These are phyloP conservation scores for Pterois miles DNA, from an alignment of 2,797 vertebrate species.

Conservation along the genomic window DNA sequence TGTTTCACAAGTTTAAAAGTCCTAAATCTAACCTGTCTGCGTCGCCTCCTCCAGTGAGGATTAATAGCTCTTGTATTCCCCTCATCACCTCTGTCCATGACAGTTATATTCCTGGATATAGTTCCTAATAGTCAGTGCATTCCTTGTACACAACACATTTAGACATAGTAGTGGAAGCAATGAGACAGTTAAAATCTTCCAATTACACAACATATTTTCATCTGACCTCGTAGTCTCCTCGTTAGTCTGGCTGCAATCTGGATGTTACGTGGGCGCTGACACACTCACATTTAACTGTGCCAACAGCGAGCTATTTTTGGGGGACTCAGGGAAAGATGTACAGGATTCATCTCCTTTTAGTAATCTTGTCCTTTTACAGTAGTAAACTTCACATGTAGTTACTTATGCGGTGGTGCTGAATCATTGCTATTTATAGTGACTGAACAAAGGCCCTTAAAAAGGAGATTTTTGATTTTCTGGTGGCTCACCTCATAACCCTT, in stretches of 20 bases:
- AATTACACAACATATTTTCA: constrained; percentile 56
- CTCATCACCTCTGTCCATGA: neutral
- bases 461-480: neutral
- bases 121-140: neutral
- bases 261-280: constrained; percentile 48
- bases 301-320: constrained; percentile 45
- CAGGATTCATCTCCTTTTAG: constrained; percentile 6
- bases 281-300: constrained; percentile 30
- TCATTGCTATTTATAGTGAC: neutral
- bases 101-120: neutral
- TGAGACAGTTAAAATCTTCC: constrained; percentile 24
- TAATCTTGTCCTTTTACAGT: neutral
- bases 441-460: neutral
- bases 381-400: neutral
- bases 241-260: constrained; percentile 49
- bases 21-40: neutral
- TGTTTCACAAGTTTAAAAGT: neutral
- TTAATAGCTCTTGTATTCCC: neutral
- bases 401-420: neutral
- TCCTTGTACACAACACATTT: neutral
- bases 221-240: constrained; percentile 47
- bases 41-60: neutral
- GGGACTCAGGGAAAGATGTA: neutral
- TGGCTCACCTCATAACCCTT: constrained; percentile 95
- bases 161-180: neutral